These are phyloP conservation scores for Protula sp. DNA, from an alignment of 2,888 invertebrate species.

Conservation along the genomic window DNA sequence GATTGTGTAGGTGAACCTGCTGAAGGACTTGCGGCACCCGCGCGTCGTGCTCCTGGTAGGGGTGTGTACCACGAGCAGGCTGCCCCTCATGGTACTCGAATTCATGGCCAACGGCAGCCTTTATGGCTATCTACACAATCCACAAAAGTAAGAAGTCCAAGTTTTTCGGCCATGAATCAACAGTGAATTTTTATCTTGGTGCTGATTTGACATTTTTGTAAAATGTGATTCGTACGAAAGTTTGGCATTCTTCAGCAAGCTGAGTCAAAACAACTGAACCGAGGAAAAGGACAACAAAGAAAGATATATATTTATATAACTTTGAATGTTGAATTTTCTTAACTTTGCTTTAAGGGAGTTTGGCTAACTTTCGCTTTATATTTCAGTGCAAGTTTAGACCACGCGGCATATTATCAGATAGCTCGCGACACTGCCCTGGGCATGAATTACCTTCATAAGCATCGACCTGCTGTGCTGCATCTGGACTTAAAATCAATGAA, in stretches of 20 bases:
- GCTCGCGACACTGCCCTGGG: conserved; percentile 41
- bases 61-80: conserved; percentile 33
- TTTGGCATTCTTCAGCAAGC: no score
- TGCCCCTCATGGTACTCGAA: conserved; percentile 44
- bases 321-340: no score
- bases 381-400: conserved; percentile 34
- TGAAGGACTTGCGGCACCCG: conserved; percentile 42
- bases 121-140: conserved; percentile 32
- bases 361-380: no score
- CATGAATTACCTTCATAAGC: conserved; percentile 46
- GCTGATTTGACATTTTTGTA: no score
- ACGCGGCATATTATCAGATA: conserved; percentile 41
- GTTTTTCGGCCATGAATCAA: background rate
- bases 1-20: conserved; percentile 40
- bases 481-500: conserved; percentile 47
- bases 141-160: conserved; percentile 12
- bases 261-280: no score
- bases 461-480: conserved; percentile 41
- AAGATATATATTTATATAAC: no score
- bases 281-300: no score
- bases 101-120: conserved; percentile 43
- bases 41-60: conserved; percentile 43
- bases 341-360: no score
- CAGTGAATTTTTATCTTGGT: no score
- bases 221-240: no score